Percentiles rank a stretch among this genome's conserved stretches.
Conservation (phyloP, 1,140 invertebrate genomes). For the Goniozus legneri region DNA sequence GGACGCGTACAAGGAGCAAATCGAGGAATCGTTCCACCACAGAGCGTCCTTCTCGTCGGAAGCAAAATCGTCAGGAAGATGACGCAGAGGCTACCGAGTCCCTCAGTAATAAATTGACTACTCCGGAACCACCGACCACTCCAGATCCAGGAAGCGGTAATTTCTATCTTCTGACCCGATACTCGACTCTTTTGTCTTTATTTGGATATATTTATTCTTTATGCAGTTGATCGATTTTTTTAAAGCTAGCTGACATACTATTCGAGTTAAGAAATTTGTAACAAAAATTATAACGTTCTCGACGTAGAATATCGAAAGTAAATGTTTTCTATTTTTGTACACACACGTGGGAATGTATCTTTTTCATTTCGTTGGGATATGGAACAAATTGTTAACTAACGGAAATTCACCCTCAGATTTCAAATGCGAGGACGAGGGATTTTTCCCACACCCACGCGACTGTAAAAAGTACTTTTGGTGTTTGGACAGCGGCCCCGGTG, state of each 20-base stretch:
- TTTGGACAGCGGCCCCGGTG: constrained; percentile 81
- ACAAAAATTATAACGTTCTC: no score
- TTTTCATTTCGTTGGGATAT: no score
- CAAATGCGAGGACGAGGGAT: constrained; percentile 90
- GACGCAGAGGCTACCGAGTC: constrained; percentile 16
- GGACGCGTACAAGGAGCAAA: constrained; percentile 4
- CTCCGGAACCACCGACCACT: constrained; percentile 83
- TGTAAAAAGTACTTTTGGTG: constrained; percentile 97
- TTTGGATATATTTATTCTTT: no score
- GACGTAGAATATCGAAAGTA: no score
- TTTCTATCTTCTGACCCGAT: constrained; percentile 5
- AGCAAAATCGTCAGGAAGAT: constrained; percentile 9
- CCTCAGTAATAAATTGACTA: constrained; percentile 55
- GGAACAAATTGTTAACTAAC: no score
- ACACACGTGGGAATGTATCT: no score
- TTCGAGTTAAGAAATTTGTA: no score
- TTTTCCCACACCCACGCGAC: constrained; percentile 87
- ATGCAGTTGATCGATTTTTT: no score
- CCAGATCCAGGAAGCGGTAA: constrained; percentile 81
- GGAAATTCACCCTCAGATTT: no score
- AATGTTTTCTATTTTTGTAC: no score
- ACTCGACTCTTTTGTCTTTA: no score
- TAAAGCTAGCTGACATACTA: no score
- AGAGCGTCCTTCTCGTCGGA: constrained; percentile 10
- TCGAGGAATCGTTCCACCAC: constrained; percentile 1